These are phyloP conservation scores for Ictalurus furcatus DNA, from an alignment of 2,113 vertebrate genomes.

Conservation along the genomic window DNA sequence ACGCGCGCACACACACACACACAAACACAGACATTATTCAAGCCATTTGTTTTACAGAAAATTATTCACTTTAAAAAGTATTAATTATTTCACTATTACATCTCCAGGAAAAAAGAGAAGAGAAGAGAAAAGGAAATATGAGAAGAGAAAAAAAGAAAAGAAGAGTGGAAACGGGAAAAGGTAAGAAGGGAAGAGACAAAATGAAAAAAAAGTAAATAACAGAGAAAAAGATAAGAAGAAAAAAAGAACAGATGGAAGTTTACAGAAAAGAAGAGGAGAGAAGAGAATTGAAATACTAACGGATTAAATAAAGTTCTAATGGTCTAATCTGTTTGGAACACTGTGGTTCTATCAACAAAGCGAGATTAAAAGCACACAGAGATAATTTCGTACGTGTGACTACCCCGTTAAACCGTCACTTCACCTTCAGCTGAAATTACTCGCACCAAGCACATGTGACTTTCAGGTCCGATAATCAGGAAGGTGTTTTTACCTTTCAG, in stretches of 20 bases:
- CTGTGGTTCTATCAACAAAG: background rate
- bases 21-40: too few species aligned
- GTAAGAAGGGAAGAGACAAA: background rate
- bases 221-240: background rate
- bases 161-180: background rate
- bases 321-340: background rate
- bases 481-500: conserved; percentile 44
- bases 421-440: background rate
- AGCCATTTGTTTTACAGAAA: too few species aligned
- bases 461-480: background rate
- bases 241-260: background rate
- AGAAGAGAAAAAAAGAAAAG: background rate
- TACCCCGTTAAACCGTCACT: background rate
- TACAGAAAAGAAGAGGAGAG: background rate
- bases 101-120: background rate
- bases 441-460: background rate
- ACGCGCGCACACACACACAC: too few species aligned
- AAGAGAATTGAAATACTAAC: background rate
- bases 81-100: too few species aligned
- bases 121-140: background rate
- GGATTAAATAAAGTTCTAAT: background rate
- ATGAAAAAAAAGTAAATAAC: background rate
- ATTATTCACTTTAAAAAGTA: too few species aligned
- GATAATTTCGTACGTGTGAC: background rate
- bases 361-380: background rate